Conservation (phyloP, 2,113 vertebrate species). For the Cryptotis parvus region DNA sequence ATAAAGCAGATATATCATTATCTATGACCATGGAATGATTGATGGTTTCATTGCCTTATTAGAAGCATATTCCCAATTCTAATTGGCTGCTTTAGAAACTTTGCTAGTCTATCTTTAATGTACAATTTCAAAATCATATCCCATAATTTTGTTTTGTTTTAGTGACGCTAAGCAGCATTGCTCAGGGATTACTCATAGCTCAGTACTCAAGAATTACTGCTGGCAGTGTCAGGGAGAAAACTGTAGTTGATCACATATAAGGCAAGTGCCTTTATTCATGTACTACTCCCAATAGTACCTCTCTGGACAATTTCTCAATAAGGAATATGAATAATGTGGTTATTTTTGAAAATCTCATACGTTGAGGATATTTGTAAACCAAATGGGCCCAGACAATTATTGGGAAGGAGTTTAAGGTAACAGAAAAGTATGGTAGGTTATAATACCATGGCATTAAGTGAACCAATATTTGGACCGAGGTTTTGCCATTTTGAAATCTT, state of each 20-base stretch:
- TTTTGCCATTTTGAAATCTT: background rate
- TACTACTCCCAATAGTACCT: too few relatives aligned
- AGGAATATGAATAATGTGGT: background rate
- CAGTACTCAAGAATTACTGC: too few relatives aligned
- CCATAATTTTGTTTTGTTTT: too few relatives aligned
- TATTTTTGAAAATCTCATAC: background rate
- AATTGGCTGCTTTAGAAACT: background rate
- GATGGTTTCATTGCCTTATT: background rate
- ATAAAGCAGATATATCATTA: background rate
- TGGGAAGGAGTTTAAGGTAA: background rate
- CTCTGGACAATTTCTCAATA: too few relatives aligned
- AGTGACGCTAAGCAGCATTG: too few relatives aligned
- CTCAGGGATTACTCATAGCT: too few relatives aligned
- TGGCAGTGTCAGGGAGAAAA: too few relatives aligned
- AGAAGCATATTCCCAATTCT: background rate
- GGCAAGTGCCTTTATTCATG: too few relatives aligned
- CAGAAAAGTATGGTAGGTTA: accelerated
- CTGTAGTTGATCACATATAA: too few relatives aligned
- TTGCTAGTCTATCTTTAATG: background rate
- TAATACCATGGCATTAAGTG: accelerated
- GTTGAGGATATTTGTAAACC: background rate
- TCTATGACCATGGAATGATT: background rate
- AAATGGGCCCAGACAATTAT: background rate
- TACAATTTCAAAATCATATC: too few relatives aligned
- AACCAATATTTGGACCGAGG: background rate